phyloP scores from a whole-genome alignment of 2,888 invertebrate species.

The Acleris literana region DNA sequence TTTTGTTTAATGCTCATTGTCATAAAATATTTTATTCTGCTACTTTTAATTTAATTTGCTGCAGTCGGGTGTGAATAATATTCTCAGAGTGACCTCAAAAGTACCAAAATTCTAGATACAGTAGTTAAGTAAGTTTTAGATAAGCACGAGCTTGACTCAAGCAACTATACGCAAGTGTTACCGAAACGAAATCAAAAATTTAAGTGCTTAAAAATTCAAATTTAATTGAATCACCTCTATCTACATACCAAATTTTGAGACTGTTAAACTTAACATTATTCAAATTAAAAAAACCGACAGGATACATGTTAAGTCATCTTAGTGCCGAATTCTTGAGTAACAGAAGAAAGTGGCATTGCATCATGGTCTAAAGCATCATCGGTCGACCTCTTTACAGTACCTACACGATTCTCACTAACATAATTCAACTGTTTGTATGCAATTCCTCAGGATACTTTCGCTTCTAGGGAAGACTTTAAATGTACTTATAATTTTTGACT shows the following conservation, averaged over 20 bases:
- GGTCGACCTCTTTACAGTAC: conserved; percentile 32
- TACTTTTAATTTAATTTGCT: too few relatives aligned
- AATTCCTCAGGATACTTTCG: conserved; percentile 26
- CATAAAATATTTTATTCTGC: too few relatives aligned
- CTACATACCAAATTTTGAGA: conserved; percentile 12
- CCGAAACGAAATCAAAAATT: too few relatives aligned
- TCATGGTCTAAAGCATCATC: conserved; percentile 14
- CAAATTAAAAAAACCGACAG: conserved; percentile 10
- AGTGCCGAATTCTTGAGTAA: conserved; percentile 32
- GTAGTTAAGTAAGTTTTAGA: too few relatives aligned
- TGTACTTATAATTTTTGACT: conserved; percentile 18
- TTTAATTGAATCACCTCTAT: not conserved
- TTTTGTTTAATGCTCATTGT: too few relatives aligned
- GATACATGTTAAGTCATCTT: conserved; percentile 32
- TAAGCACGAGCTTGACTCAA: too few relatives aligned
- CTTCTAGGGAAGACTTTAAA: conserved; percentile 3
- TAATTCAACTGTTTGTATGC: conserved; percentile 34
- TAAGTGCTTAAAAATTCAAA: too few relatives aligned
- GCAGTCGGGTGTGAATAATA: too few relatives aligned
- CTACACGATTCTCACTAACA: conserved; percentile 24
- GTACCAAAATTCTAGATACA: too few relatives aligned
- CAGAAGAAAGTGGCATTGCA: conserved; percentile 34
- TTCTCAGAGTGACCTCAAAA: too few relatives aligned
- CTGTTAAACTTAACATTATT: not conserved
- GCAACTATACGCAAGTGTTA: too few relatives aligned